Conservation (phyloP, 2,888 invertebrate genomes). For the Nezara viridula region DNA sequence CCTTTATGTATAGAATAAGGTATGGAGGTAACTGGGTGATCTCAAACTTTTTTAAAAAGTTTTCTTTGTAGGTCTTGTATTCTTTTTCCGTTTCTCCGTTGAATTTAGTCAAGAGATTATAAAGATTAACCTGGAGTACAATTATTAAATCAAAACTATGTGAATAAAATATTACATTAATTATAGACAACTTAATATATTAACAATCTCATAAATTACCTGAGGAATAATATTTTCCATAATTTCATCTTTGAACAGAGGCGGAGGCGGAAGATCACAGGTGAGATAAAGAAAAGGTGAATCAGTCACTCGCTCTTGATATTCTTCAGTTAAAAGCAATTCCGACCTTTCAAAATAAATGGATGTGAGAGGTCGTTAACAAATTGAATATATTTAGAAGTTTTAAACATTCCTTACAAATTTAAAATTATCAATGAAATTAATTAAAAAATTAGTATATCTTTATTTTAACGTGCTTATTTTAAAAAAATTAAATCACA, state of each 20-base stretch:
- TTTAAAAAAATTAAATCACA: not conserved
- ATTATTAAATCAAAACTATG: not conserved
- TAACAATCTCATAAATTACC: slow-evolving; percentile 70
- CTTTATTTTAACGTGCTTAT: too few species aligned
- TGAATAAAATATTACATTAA: not conserved
- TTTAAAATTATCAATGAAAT: too few species aligned
- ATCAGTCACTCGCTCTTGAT: slow-evolving; percentile 88
- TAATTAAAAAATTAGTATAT: too few species aligned
- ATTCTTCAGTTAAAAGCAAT: slow-evolving; percentile 85
- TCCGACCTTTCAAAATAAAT: slow-evolving; percentile 71
- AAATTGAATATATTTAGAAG: slow-evolving; percentile 56
- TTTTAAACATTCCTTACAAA: too few species aligned
- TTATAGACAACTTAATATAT: not conserved
- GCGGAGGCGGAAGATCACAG: slow-evolving; percentile 97
- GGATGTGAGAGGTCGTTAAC: not conserved
- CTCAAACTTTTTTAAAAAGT: slow-evolving; percentile 96
- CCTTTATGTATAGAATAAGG: slow-evolving; percentile 95
- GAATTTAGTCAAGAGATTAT: slow-evolving; percentile 94
- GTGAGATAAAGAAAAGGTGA: slow-evolving; percentile 97
- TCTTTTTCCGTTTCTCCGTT: slow-evolving; percentile 96
- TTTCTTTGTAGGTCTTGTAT: slow-evolving; percentile 99
- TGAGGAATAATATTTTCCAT: slow-evolving; percentile 99
- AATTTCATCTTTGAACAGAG: slow-evolving; percentile 96
- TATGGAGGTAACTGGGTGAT: slow-evolving; percentile 94
- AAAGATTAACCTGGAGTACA: slow-evolving; percentile 85